phyloP scores from a whole-genome alignment of 2,113 vertebrate genomes.

The Brachirus orientalis region DNA sequence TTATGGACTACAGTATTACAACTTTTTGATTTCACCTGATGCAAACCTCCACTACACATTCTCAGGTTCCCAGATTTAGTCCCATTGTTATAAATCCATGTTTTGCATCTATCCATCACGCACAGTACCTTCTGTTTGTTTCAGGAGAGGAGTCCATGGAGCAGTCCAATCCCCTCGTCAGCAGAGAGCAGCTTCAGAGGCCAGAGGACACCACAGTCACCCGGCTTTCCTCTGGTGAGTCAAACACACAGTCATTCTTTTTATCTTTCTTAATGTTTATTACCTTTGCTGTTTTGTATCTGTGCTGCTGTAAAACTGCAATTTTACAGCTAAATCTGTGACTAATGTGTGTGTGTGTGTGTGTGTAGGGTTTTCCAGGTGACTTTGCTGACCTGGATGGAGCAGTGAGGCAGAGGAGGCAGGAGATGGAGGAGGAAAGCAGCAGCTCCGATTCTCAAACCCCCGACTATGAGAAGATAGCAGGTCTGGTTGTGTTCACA shows the following conservation, averaged over 20 bases:
- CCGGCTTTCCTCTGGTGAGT: conserved; percentile 87
- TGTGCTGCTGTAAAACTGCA: background rate
- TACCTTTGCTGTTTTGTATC: too few relatives aligned
- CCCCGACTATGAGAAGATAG: conserved; percentile 86
- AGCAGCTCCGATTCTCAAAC: conserved; percentile 93
- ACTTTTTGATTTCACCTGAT: too few relatives aligned
- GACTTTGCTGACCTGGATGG: conserved; percentile 87
- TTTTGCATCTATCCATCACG: too few relatives aligned
- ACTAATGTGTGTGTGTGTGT: background rate
- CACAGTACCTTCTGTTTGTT: too few relatives aligned
- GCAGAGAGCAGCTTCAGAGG: conserved; percentile 83
- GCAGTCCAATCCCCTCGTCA: conserved; percentile 86
- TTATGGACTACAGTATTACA: too few relatives aligned
- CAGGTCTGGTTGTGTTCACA: conserved; percentile 76
- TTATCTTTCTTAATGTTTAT: background rate
- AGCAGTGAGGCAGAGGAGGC: conserved; percentile 79
- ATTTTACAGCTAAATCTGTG: too few relatives aligned
- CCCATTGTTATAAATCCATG: too few relatives aligned
- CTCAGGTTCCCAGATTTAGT: too few relatives aligned
- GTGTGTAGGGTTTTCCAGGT: conserved; percentile 83
- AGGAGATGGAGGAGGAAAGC: conserved; percentile 88
- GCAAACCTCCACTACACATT: too few relatives aligned
- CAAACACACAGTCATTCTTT: background rate
- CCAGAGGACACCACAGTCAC: conserved; percentile 78
- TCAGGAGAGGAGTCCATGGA: conserved; percentile 87